phyloP scores from a whole-genome alignment of 2,888 invertebrate genomes.

The Punctoribates punctum region DNA sequence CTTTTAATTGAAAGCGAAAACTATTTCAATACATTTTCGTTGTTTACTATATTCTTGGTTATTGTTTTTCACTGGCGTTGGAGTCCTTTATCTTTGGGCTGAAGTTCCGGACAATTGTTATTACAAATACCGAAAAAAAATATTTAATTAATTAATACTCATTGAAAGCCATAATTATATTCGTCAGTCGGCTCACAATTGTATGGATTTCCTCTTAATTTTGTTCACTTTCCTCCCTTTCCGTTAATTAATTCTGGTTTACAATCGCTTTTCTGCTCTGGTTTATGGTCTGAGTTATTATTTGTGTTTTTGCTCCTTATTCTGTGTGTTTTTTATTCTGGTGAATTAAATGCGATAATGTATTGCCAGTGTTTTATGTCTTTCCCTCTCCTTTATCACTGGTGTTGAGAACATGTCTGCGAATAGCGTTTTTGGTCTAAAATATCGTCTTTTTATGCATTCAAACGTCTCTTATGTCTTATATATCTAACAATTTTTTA shows the following conservation, averaged over 20 bases:
- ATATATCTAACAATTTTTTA: not conserved
- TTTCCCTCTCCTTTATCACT: not conserved
- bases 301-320: not conserved
- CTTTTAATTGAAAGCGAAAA: too few species aligned
- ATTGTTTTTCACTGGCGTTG: too few species aligned
- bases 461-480: slow-evolving; percentile 6
- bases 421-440: not conserved
- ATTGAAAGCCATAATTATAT: not conserved
- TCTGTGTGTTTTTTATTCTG: not conserved
- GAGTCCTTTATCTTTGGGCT: too few species aligned
- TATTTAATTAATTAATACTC: too few species aligned
- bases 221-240: not conserved
- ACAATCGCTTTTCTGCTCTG: not conserved
- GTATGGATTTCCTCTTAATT: not conserved
- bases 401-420: not conserved
- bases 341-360: not conserved
- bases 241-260: not conserved
- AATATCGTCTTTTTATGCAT: not conserved
- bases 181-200: not conserved
- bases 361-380: not conserved
- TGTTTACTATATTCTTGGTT: too few species aligned
- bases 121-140: too few species aligned
- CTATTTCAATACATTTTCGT: too few species aligned
- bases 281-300: not conserved
- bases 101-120: too few species aligned